Evolutionary conservation across 1,140 invertebrate species (phyloP), one percentile per base, ranked within the genome.

Genomic region (Lerema accius): DNA sequence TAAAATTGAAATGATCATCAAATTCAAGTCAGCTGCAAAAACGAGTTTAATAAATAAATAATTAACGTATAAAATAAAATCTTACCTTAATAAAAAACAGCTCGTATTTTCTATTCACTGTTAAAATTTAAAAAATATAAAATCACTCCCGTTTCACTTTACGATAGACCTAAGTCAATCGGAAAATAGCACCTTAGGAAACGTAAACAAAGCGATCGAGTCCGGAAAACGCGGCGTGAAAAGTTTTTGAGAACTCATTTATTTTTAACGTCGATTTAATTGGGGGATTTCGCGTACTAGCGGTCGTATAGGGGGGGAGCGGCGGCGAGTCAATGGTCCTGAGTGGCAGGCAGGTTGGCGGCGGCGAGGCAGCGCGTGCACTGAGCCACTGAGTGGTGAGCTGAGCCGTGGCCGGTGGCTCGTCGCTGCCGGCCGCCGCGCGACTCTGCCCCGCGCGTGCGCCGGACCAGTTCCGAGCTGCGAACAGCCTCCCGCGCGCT

Each of bases 401-500:
- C 67, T 71, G 76, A 75, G 67, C 72, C 59, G 71, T 63, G 73
- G 80, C 63, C 74, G 73, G 63, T 67, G 73, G 71, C 73, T 73
- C 62, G 67, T 61, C 65, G 74, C 65, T 63, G 79, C 73, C 79
- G 79, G 72, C 76, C 77, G 80, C 78, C 76, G 77, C 73, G 65
- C 76, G 71, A 78, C 80, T 86, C 79, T 82, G 83, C 83, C 84
- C 83, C 86, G 86, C 84, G 86, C 84, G 72, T 87, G 84, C 82
- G 84, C 72, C 76, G 76, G 80, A 84, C 86, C 83, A 73, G 84
- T 84, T 82, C 79, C 70, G 82, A 73, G 84, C 82, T 82, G 78
- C 70, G 46, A 69, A 51, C 74, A 74, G 73, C 78, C 73, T 78
- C 76, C 76, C 77, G 72, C 75, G 63, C 80, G 63, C 69, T 62